Evolutionary conservation across 1,140 invertebrate species (phyloP).

Genomic region (Eupeodes corollae): DNA sequence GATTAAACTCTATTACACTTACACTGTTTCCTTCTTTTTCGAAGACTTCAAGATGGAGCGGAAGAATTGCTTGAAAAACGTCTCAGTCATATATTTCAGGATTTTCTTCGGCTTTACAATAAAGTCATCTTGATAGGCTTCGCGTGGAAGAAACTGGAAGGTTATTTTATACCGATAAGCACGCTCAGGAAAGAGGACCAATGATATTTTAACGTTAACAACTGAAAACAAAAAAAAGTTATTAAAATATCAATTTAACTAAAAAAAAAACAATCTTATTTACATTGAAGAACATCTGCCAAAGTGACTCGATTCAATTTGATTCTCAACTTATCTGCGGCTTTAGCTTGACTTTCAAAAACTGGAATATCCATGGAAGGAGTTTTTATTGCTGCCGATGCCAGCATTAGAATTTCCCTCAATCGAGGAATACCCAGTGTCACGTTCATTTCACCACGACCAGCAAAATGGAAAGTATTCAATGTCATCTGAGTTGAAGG

Average conservation of each 20-base stretch:
- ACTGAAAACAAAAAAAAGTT: slow-evolving; percentile 9
- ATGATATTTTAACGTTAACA: slow-evolving; percentile 51
- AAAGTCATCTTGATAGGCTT: slow-evolving; percentile 60
- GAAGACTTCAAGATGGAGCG: slow-evolving; percentile 41
- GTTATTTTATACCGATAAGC: slow-evolving; percentile 46
- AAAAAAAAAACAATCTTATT: slow-evolving; percentile 2
- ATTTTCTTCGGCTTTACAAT: slow-evolving; percentile 56
- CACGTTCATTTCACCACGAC: slow-evolving; percentile 99
- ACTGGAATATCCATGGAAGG: slow-evolving; percentile 93
- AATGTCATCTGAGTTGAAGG: slow-evolving; percentile 99
- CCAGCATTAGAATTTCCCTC: slow-evolving; percentile 94
- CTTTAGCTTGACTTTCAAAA: slow-evolving; percentile 42
- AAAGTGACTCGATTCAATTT: slow-evolving; percentile 67
- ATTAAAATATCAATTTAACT: neutral
- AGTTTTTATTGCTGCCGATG: slow-evolving; percentile 84
- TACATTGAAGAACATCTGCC: slow-evolving; percentile 63
- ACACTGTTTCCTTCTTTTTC: slow-evolving; percentile 34
- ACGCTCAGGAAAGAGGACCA: slow-evolving; percentile 45
- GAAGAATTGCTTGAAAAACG: slow-evolving; percentile 54
- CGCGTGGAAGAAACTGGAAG: slow-evolving; percentile 61
- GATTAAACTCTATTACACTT: neutral
- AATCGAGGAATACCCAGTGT: slow-evolving; percentile 94
- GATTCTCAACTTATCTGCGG: slow-evolving; percentile 55
- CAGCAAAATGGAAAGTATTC: slow-evolving; percentile 99
- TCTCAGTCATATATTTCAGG: slow-evolving; percentile 52